phyloP scores from a whole-genome alignment of 2,113 vertebrate genomes.

The Psittacus erithacus region DNA sequence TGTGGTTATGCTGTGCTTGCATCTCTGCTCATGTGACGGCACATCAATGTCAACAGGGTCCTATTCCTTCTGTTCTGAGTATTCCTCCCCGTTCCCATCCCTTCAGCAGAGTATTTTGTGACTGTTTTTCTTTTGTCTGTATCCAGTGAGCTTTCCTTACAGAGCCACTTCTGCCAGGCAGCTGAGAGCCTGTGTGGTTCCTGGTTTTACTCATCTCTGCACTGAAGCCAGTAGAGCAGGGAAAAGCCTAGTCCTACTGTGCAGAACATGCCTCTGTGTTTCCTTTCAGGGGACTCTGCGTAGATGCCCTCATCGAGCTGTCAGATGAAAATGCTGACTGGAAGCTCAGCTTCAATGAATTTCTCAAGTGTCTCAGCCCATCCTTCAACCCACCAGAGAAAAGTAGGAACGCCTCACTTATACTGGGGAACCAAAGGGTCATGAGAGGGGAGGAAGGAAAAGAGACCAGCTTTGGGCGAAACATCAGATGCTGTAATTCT shows the following conservation, averaged over 20 bases:
- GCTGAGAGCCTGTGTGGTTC: neutral
- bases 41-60: neutral
- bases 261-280: neutral
- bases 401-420: conserved; percentile 78
- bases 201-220: neutral
- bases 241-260: neutral
- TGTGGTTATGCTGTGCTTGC: neutral
- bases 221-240: neutral
- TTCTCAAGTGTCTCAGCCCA: conserved; percentile 96
- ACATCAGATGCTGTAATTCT: neutral
- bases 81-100: neutral
- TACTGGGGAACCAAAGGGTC: neutral
- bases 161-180: neutral
- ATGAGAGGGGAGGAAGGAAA: neutral
- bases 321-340: conserved; percentile 98
- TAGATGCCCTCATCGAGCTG: conserved; percentile 97
- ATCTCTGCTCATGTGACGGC: neutral
- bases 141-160: neutral
- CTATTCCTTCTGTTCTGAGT: neutral
- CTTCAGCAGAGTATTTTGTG: neutral
- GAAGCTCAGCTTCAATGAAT: conserved; percentile 98
- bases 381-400: conserved; percentile 95
- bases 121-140: neutral
- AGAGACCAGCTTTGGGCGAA: neutral
- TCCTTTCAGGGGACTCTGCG: conserved; percentile 91